Conservation (phyloP, 2,888 invertebrate species). For the Toxonevra muliebris region DNA sequence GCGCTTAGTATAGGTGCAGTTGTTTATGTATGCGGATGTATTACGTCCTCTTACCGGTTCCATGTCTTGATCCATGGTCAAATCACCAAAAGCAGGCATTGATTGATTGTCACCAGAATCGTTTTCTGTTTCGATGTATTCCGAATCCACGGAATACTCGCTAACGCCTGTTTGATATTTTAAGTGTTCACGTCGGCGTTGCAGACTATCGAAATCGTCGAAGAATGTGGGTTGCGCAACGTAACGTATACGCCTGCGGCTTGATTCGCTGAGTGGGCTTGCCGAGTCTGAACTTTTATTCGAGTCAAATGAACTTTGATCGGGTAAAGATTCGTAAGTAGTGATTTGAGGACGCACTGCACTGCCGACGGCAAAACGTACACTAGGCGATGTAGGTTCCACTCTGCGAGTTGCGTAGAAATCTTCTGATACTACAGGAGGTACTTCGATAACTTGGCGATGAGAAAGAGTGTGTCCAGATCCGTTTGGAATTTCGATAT, state of each 20-base stretch:
- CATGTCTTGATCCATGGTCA: constrained; percentile 62
- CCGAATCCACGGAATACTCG: constrained; percentile 67
- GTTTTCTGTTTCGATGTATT: constrained; percentile 65
- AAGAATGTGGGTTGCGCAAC: constrained; percentile 68
- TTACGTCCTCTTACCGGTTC: constrained; percentile 59
- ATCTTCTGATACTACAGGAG: constrained; percentile 28
- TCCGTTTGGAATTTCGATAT: constrained; percentile 43
- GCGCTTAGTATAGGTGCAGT: not conserved
- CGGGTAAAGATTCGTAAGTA: constrained; percentile 38
- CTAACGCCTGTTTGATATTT: constrained; percentile 58
- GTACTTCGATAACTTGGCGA: constrained; percentile 15
- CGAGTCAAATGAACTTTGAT: constrained; percentile 39
- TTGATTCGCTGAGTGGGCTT: constrained; percentile 62
- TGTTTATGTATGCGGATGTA: not conserved
- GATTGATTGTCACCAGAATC: constrained; percentile 65
- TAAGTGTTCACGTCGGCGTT: constrained; percentile 51
- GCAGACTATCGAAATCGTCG: constrained; percentile 60
- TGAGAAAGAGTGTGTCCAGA: constrained; percentile 35
- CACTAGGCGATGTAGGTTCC: constrained; percentile 39
- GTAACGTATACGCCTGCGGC: constrained; percentile 66
- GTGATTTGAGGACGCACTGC: constrained; percentile 55
- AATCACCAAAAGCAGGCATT: constrained; percentile 65
- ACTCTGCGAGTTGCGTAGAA: constrained; percentile 38
- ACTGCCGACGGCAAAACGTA: constrained; percentile 61
- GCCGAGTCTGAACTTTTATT: constrained; percentile 47